A percentile compares a stretch with the other conserved stretches of the same genome.
phyloP scores from a whole-genome alignment of 2,888 invertebrate genomes.

The Synergus laeviventris region DNA sequence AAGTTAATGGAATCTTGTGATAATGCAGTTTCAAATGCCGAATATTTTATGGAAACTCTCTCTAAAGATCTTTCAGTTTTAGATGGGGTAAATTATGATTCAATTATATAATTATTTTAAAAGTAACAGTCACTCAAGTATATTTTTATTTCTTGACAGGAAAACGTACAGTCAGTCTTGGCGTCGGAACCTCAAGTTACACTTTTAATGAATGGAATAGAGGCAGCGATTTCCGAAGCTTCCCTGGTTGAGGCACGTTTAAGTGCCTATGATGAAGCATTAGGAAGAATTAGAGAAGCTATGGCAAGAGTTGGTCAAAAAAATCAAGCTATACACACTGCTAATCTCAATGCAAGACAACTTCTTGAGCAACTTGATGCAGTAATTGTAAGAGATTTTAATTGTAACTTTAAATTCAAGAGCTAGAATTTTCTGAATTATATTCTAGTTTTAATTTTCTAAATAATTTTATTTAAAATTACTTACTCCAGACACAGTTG shows the following conservation, averaged over 20 bases:
- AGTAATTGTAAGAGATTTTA: slow-evolving; percentile 81
- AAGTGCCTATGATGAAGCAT: slow-evolving; percentile 87
- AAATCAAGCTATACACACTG: slow-evolving; percentile 90
- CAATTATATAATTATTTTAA: slow-evolving; percentile 14
- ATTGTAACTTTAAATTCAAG: background rate
- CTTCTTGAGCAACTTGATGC: slow-evolving; percentile 87
- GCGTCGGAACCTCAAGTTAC: slow-evolving; percentile 88
- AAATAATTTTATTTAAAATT: slow-evolving; percentile 3
- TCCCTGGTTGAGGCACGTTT: slow-evolving; percentile 85
- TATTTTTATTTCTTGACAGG: slow-evolving; percentile 75
- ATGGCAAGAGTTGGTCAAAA: slow-evolving; percentile 95
- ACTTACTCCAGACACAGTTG: slow-evolving; percentile 80
- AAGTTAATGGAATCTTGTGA: slow-evolving; percentile 90
- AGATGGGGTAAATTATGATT: slow-evolving; percentile 82
- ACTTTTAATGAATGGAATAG: slow-evolving; percentile 88
- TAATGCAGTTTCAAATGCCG: slow-evolving; percentile 93
- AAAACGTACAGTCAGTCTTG: slow-evolving; percentile 94
- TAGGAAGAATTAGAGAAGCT: slow-evolving; percentile 90
- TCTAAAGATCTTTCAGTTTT: slow-evolving; percentile 90
- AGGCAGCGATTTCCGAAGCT: slow-evolving; percentile 86
- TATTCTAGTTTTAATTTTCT: slow-evolving; percentile 3
- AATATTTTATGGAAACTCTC: slow-evolving; percentile 85
- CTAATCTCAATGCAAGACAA: slow-evolving; percentile 90
- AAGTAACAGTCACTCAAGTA: background rate
- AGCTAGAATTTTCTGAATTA: background rate